Base-by-base conservation (phyloP, 2,888 invertebrate genomes). In the Yponomeuta malinellus region DNA sequence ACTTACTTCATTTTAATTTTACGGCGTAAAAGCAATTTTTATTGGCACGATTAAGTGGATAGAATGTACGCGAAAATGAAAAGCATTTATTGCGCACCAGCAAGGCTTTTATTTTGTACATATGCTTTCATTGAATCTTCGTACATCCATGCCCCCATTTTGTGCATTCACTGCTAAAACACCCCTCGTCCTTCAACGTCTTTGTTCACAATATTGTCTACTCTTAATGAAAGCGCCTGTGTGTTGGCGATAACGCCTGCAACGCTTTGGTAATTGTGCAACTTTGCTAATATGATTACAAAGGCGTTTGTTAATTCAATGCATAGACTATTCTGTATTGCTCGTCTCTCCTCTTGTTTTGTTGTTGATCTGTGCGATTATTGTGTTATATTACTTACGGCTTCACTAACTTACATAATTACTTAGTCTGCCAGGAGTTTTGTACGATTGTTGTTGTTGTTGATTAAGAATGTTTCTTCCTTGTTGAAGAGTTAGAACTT, bases 151-250 rank as follows among this genome's bases (percentile, higher is more conserved):
- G 52, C 12, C 52, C 52, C 15, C 12, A 59, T 59, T 59, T 59
- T 59, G 52, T 59, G 52, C 52, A 59, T 59, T 59, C 52, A 15
- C 52, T 59, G 52, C 52, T 59, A 59, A 59, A 59, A 59, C 52
- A 59, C 52, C 52, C 52, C 52, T 33, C 33, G 23, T 23, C 23
- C 23, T 23, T 23, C 23, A 23, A 23, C 23, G 1, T 15, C 52
- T 59, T 59, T 59, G 52, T 59, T 15, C 52, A 59, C 52, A n/a
- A n/a, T n/a, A 59, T 59, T 48, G 68, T 52, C 23, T 48, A 67
- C 72, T 71, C 71, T 68, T 72, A 74, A 73, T 64, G 71, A 75
- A 72, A 78, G 77, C 81, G 83, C 85, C 85, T 84, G 84, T 72
- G 78, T 74, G 71, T 71, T 71, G 65, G 71, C 75, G 84, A 84